phyloP scores from a whole-genome alignment of 2,888 invertebrate species.

The Timema cristinae region DNA sequence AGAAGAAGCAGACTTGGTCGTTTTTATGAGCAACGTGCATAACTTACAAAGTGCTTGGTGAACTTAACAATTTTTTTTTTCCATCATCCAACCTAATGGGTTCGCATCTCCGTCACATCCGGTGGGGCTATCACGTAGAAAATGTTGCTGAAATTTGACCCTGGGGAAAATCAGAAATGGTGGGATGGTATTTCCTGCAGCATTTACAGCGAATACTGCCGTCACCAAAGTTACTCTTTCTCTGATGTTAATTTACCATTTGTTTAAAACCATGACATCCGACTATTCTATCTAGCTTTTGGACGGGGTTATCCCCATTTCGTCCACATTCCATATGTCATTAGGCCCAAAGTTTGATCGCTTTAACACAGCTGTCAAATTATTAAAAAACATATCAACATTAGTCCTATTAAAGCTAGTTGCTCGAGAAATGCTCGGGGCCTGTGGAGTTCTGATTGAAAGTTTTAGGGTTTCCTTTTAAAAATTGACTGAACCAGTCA shows the following conservation, averaged over 20 bases:
- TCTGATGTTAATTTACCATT: conserved; percentile 16
- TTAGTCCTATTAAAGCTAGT: too few species aligned
- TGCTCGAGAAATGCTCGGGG: too few species aligned
- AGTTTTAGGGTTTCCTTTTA: too few species aligned
- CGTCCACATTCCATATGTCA: conserved; percentile 22
- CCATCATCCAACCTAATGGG: conserved; percentile 10
- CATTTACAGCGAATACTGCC: too few species aligned
- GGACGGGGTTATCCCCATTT: conserved; percentile 19
- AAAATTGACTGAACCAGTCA: too few species aligned
- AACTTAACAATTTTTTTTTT: not conserved
- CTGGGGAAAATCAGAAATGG: conserved; percentile 7
- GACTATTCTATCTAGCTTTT: conserved; percentile 15
- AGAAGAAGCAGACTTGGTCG: not conserved
- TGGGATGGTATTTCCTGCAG: not conserved
- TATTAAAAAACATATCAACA: too few species aligned
- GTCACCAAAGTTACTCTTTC: too few species aligned
- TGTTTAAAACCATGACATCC: conserved; percentile 8
- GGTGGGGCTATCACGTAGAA: not conserved
- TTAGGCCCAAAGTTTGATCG: not conserved
- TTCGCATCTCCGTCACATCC: conserved; percentile 13
- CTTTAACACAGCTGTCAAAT: conserved; percentile 20
- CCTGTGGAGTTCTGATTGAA: too few species aligned
- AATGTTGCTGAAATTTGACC: not conserved
- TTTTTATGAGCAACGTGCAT: not conserved
- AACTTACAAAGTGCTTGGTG: not conserved